These are phyloP conservation scores for Tragelaphus buxtoni DNA, from an alignment of 2,113 vertebrate genomes.

Conservation along the genomic window DNA sequence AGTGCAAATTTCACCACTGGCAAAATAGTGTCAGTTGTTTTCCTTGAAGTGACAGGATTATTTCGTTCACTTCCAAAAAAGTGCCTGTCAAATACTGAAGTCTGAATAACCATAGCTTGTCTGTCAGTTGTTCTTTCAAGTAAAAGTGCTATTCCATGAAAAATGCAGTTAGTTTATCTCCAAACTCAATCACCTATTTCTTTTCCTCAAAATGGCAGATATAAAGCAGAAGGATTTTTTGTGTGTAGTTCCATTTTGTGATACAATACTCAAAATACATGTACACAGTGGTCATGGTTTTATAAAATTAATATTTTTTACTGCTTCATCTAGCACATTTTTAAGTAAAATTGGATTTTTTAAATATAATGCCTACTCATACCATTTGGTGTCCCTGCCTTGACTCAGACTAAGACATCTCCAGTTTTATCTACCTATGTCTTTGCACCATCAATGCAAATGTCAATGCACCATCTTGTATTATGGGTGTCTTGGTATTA, in stretches of 20 bases:
- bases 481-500: neutral
- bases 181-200: neutral
- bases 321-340: neutral
- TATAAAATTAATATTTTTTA: neutral
- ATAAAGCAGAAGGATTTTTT: neutral
- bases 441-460: neutral
- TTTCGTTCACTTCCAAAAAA: constrained; percentile 29
- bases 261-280: neutral
- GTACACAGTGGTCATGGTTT: neutral
- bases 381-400: neutral
- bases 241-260: neutral
- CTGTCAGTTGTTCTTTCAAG: constrained; percentile 46
- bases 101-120: constrained; percentile 13
- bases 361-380: neutral
- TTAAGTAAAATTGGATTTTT: neutral
- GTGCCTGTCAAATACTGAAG: constrained; percentile 6
- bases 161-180: neutral
- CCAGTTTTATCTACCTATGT: neutral
- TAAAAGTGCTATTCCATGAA: constrained; percentile 10
- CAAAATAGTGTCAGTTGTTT: constrained; percentile 24
- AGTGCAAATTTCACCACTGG: constrained; percentile 28
- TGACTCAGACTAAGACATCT: neutral
- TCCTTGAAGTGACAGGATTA: constrained; percentile 14
- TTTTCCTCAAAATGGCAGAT: neutral
- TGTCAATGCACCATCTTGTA: neutral